These are phyloP conservation scores for Coregonus ussuriensis DNA, from an alignment of 2,797 vertebrate species.

Conservation along the genomic window DNA sequence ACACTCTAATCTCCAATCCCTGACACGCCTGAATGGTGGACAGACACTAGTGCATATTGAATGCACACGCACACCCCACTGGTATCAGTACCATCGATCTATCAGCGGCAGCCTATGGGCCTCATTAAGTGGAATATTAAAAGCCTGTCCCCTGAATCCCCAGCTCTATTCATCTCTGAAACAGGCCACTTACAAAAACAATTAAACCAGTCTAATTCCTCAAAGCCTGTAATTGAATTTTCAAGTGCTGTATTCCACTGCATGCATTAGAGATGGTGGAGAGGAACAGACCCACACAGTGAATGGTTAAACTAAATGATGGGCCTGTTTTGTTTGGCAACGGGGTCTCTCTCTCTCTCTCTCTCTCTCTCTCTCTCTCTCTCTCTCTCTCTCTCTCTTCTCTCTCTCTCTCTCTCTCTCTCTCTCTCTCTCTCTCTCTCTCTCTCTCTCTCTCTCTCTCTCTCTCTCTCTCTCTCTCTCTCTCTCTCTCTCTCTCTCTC, in stretches of 20 bases:
- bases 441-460: neutral
- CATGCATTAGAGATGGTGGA: neutral
- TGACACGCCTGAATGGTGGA: slow-evolving; percentile 16
- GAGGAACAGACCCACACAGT: neutral
- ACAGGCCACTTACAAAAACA: slow-evolving; percentile 80
- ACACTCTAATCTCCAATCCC: slow-evolving; percentile 50
- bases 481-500: neutral
- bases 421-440: neutral
- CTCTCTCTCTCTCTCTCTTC: neutral
- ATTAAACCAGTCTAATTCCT: slow-evolving; percentile 79
- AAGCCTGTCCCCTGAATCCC: slow-evolving; percentile 67
- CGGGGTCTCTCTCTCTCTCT: neutral
- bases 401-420: neutral
- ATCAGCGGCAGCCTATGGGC: slow-evolving; percentile 61
- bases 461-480: neutral
- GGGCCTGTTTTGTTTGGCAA: too few species aligned
- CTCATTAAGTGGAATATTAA: slow-evolving; percentile 80
- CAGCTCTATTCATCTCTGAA: slow-evolving; percentile 72
- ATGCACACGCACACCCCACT: slow-evolving; percentile 5
- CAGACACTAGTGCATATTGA: slow-evolving; percentile 1
- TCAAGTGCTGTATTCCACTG: slow-evolving; percentile 55
- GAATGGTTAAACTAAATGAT: slow-evolving; percentile 8
- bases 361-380: neutral
- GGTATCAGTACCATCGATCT: slow-evolving; percentile 62
- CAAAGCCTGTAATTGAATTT: slow-evolving; percentile 79